Conservation (phyloP, 2,888 invertebrate genomes). For the Coronaproctus castanopsis region DNA sequence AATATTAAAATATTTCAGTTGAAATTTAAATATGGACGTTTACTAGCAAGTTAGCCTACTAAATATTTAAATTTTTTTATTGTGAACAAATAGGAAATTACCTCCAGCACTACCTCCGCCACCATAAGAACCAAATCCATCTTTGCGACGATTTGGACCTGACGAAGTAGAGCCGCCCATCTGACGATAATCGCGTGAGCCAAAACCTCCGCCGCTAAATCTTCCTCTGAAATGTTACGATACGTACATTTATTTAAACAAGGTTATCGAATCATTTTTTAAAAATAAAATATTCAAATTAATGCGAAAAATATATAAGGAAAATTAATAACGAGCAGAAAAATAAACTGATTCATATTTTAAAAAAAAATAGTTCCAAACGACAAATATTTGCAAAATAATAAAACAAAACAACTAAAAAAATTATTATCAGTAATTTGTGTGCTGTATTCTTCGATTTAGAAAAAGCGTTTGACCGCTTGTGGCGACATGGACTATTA, state of each 20-base stretch:
- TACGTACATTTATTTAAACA: no score
- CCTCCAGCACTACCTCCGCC: constrained; percentile 1
- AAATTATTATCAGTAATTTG: no score
- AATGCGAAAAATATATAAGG: neutral
- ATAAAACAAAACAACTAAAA: neutral
- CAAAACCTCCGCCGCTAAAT: constrained; percentile 37
- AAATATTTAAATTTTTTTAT: neutral
- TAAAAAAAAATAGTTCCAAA: constrained; percentile 3
- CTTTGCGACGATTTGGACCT: constrained; percentile 22
- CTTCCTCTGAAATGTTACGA: constrained; percentile 34
- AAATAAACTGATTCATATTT: neutral
- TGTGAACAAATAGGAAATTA: neutral
- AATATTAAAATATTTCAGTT: no score
- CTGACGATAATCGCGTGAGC: constrained; percentile 47
- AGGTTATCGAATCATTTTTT: no score
- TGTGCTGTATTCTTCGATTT: no score
- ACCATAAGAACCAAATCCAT: constrained; percentile 15
- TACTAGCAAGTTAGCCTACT: neutral
- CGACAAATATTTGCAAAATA: neutral
- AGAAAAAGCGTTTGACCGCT: no score
- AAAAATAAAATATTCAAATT: no score
- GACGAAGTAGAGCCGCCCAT: constrained; percentile 28
- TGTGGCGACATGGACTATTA: no score
- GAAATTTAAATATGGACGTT: neutral
- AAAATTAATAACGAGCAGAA: neutral